phyloP scores from a whole-genome alignment of 2,113 vertebrate species.

The Odocoileus hemionus region DNA sequence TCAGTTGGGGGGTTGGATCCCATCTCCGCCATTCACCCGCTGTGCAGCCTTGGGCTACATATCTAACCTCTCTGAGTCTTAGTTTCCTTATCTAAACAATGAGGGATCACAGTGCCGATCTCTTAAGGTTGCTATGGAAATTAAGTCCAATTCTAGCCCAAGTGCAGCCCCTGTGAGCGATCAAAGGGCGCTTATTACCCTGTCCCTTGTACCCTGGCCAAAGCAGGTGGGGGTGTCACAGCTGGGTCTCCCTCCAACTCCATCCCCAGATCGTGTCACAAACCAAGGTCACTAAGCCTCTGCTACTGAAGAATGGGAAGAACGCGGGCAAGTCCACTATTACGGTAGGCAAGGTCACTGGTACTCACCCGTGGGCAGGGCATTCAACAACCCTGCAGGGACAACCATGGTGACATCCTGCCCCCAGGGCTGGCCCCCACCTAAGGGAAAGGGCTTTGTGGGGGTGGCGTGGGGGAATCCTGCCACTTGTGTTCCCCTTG shows the following conservation, averaged over 20 bases:
- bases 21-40: not conserved
- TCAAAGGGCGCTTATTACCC: not conserved
- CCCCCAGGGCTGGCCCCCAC: not conserved
- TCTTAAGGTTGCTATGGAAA: not conserved
- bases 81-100: not conserved
- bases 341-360: conserved; percentile 67
- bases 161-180: not conserved
- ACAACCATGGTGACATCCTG: not conserved
- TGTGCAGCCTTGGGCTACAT: not conserved
- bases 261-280: conserved; percentile 76
- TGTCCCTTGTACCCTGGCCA: not conserved
- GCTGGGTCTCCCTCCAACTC: not conserved
- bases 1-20: not conserved
- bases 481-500: not conserved
- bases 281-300: conserved; percentile 73
- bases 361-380: not conserved
- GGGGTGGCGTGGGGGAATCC: accelerated
- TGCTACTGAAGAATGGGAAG: conserved; percentile 72
- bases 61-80: not conserved
- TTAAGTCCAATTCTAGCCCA: not conserved
- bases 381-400: not conserved
- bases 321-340: conserved; percentile 75
- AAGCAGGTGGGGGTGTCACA: not conserved
- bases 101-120: not conserved
- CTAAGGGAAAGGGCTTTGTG: not conserved